These are phyloP conservation scores for Perdita meconis DNA, from an alignment of 2,888 invertebrate genomes.

Conservation along the genomic window DNA sequence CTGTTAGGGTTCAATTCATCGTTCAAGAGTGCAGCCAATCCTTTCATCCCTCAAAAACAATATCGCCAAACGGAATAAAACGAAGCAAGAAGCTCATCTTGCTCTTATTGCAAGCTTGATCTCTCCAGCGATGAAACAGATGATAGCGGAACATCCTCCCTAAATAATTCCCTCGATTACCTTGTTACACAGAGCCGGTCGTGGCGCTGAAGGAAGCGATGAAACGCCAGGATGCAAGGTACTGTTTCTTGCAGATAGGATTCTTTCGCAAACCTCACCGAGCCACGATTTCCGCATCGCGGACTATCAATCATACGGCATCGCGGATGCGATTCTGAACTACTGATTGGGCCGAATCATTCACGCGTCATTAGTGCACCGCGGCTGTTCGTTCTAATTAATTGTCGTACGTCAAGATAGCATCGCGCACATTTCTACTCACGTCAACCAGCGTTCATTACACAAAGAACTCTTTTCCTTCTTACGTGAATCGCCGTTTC, in stretches of 20 bases:
- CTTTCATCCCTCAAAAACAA: no score
- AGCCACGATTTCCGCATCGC: constrained; percentile 69
- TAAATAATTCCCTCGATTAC: constrained; percentile 53
- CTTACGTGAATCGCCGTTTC: constrained; percentile 38
- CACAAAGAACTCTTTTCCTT: constrained; percentile 40
- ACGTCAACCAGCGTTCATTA: constrained; percentile 34
- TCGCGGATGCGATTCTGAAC: constrained; percentile 67
- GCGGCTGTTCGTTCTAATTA: constrained; percentile 71
- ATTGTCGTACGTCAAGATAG: constrained; percentile 68
- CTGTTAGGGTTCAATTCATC: no score
- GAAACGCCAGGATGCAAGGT: constrained; percentile 62
- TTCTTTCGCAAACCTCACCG: constrained; percentile 64
- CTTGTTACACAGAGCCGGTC: constrained; percentile 46
- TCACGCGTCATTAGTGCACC: constrained; percentile 72
- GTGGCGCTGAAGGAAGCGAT: constrained; percentile 54
- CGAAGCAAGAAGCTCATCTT: no score
- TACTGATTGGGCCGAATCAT: constrained; percentile 71
- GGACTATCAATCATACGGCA: constrained; percentile 67
- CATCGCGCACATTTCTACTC: constrained; percentile 63
- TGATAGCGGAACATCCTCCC: constrained; percentile 4
- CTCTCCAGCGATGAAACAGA: neutral
- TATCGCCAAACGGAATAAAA: no score
- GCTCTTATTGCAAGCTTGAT: neutral
- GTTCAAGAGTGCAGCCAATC: no score
- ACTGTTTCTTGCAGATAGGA: constrained; percentile 64